A percentile compares a stretch with the other conserved stretches of the same genome.
Evolutionary conservation across 2,113 vertebrate genomes (phyloP).

Genomic region (Phylloscopus whistleri): DNA sequence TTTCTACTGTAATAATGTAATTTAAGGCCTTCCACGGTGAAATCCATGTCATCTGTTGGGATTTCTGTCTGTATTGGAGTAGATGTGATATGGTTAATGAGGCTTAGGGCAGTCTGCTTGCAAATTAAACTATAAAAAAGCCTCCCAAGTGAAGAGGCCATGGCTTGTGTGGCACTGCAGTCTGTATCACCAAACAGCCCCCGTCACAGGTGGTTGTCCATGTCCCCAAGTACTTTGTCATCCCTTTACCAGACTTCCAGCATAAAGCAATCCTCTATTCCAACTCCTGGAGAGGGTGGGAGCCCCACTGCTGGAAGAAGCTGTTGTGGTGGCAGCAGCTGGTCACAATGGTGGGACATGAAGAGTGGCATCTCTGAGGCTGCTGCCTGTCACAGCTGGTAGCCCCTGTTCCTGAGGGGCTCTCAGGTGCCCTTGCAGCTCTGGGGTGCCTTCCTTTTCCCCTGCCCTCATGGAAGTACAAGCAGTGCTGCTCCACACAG

Average conservation of each 20-base stretch:
- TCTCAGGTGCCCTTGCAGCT: background rate
- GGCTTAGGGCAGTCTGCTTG: constrained; percentile 69
- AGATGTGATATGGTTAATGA: constrained; percentile 65
- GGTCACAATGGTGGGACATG: background rate
- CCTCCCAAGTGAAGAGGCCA: constrained; percentile 34
- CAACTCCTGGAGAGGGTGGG: background rate
- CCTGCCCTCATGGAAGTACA: background rate
- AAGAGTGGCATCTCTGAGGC: background rate
- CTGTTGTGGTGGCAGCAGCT: background rate
- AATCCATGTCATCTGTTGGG: constrained; percentile 79
- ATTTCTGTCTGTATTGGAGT: constrained; percentile 75
- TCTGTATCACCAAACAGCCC: background rate
- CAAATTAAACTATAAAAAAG: constrained; percentile 71
- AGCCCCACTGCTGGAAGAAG: background rate
- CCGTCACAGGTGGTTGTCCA: fast-evolving
- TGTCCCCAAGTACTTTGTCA: background rate
- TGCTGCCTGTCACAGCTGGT: background rate
- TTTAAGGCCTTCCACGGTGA: constrained; percentile 83
- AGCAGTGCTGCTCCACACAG: background rate
- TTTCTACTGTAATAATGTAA: constrained; percentile 84
- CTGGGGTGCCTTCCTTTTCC: background rate
- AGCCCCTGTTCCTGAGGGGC: background rate
- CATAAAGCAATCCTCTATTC: background rate
- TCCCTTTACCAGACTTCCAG: background rate
- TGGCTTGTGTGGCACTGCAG: background rate